These are phyloP conservation scores for Corythornis cristatus DNA, from an alignment of 2,113 vertebrate species.

Conservation along the genomic window DNA sequence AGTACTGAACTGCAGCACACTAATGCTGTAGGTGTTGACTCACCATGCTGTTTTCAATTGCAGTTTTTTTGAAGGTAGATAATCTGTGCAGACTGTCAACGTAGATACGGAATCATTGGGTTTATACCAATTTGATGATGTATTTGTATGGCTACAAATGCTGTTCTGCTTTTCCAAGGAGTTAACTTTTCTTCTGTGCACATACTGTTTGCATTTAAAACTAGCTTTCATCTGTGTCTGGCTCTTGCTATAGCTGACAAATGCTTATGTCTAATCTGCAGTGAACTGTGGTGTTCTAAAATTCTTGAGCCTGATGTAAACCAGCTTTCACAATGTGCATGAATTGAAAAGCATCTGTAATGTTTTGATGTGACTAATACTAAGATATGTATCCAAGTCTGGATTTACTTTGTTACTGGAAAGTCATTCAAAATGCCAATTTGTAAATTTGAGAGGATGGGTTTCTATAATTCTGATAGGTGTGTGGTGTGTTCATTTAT, in stretches of 20 bases:
- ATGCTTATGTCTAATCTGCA: not conserved
- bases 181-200: not conserved
- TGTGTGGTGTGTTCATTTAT: not conserved
- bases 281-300: not conserved
- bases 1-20: slow-evolving; percentile 41
- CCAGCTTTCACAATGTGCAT: slow-evolving; percentile 14
- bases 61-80: slow-evolving; percentile 29
- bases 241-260: slow-evolving; percentile 20
- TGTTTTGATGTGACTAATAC: slow-evolving; percentile 4
- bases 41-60: slow-evolving; percentile 44
- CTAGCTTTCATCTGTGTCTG: not conserved
- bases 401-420: not conserved
- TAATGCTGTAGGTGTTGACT: slow-evolving; percentile 42
- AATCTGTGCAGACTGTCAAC: not conserved
- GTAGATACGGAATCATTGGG: not conserved
- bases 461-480: not conserved
- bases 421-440: not conserved
- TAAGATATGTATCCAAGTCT: not conserved
- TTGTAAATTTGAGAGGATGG: not conserved
- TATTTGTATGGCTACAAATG: not conserved
- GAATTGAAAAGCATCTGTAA: slow-evolving; percentile 15
- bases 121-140: not conserved
- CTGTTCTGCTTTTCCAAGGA: slow-evolving; percentile 14
- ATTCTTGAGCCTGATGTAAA: slow-evolving; percentile 21
- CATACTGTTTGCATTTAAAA: slow-evolving; percentile 24